These are phyloP conservation scores for Muscicapa comitata DNA, from an alignment of 2,797 vertebrate genomes.

Conservation along the genomic window DNA sequence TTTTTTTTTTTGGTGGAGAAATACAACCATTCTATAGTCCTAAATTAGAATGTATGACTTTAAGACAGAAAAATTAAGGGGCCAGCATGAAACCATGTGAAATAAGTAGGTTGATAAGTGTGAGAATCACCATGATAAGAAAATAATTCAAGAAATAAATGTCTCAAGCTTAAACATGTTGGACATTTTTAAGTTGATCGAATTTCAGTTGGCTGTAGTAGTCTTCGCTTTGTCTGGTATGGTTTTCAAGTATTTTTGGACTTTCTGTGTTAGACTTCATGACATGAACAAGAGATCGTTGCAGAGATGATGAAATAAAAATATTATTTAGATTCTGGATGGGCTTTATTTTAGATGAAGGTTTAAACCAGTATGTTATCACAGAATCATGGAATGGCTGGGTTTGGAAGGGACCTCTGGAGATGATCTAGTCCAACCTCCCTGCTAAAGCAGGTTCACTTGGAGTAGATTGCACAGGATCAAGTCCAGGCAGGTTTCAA, in stretches of 20 bases:
- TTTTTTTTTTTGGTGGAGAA: not conserved
- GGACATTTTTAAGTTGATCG: not conserved
- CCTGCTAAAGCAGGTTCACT: not conserved
- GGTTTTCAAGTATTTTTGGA: not conserved
- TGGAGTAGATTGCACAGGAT: not conserved
- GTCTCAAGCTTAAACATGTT: not conserved
- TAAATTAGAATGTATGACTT: not conserved
- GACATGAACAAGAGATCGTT: not conserved
- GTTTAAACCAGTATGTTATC: not conserved
- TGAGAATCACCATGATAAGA: not conserved
- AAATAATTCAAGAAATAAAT: not conserved
- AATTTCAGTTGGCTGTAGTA: not conserved
- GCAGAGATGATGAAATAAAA: not conserved
- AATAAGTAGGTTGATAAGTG: not conserved
- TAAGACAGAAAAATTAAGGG: not conserved
- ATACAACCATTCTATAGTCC: not conserved
- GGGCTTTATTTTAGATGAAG: not conserved
- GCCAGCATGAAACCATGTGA: not conserved
- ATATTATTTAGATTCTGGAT: fast-evolving
- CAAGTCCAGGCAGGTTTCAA: not conserved
- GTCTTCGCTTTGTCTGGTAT: not conserved
- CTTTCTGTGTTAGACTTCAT: not conserved
- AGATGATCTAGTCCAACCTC: not conserved
- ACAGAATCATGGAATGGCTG: not conserved
- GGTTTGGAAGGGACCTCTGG: not conserved